Base-by-base conservation (phyloP, 1,140 invertebrate species). In the Liolophura sinensis region DNA sequence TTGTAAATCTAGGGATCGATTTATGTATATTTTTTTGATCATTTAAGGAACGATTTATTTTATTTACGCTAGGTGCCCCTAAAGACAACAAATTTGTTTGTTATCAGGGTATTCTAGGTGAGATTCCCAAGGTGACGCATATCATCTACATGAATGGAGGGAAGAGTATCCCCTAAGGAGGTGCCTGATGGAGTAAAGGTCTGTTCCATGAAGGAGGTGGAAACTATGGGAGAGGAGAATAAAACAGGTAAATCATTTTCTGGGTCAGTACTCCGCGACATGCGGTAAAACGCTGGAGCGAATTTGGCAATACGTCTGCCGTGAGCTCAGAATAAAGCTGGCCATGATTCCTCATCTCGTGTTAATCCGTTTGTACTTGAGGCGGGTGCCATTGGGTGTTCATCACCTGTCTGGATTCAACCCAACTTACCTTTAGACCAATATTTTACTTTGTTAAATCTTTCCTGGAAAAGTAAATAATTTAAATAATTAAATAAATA, bases 91-190 rank as follows among this genome's bases (percentile, higher is more conserved):
- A 50, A 15, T 51, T 12, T 55, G 0, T 3, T 66, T 16, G 54
- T 49, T 65, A 24, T 18, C 65, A 81, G 79, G 73, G 65, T 47
- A 70, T 77, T 25, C 59, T 79, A 46, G 52, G 68, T 0, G 60
- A 74, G 54, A 82, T 81, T 31, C 79, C 82, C 0, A 72, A 65
- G 16, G 77, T 86, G n/a, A 82, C 90, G 70, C 93, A 90, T 65
- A 85, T 97, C 20, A 90, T 97, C 74, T 96, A 91, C 76, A 95
- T 97, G 91, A 92, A 94, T 82, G 92, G 94, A 25, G 54, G 58
- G 5, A 72, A 77, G 50, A 66, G 47, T 66, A 40, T 60, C 67
- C n/a, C 57, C 59, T 50, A 58, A 63, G 20, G 73, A 73, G 24
- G 73, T 76, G 48, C 78, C 76, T 11, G 51, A 58, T 24, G 40